phyloP scores from a whole-genome alignment of 2,113 vertebrate genomes.

The Marmota flaviventris region DNA sequence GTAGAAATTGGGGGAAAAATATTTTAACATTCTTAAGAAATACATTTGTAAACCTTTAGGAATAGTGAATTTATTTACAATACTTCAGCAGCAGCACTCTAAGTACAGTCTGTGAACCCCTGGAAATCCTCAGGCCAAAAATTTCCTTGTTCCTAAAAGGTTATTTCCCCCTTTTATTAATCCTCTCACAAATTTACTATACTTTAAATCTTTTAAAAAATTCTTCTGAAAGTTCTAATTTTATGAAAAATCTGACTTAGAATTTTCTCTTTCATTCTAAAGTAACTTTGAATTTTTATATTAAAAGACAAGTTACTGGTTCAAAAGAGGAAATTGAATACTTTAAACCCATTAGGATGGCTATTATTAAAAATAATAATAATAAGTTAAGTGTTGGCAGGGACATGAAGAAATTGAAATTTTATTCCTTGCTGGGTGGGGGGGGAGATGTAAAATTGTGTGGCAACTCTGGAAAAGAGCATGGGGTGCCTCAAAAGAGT shows the following conservation, averaged over 20 bases:
- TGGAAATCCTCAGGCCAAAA: background rate
- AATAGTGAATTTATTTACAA: background rate
- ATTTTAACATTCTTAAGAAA: background rate
- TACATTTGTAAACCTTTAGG: background rate
- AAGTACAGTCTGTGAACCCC: background rate
- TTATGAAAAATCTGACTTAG: background rate
- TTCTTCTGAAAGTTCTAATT: background rate
- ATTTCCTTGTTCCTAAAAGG: background rate
- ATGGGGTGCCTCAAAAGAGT: background rate
- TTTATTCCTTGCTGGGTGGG: background rate
- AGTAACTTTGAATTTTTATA: background rate
- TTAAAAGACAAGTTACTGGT: background rate
- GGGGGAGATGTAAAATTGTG: background rate
- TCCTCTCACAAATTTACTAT: background rate
- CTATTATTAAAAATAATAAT: background rate
- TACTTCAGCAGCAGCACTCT: background rate
- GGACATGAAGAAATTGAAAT: background rate
- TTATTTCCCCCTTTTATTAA: background rate
- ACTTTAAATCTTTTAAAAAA: background rate
- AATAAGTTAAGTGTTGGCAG: background rate
- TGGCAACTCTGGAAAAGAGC: background rate
- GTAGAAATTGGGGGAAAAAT: background rate
- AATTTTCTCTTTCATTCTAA: background rate
- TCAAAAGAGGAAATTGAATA: background rate
- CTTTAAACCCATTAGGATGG: background rate